phyloP scores from a whole-genome alignment of 2,888 invertebrate genomes.

The Leptinotarsa rubiginosa region DNA sequence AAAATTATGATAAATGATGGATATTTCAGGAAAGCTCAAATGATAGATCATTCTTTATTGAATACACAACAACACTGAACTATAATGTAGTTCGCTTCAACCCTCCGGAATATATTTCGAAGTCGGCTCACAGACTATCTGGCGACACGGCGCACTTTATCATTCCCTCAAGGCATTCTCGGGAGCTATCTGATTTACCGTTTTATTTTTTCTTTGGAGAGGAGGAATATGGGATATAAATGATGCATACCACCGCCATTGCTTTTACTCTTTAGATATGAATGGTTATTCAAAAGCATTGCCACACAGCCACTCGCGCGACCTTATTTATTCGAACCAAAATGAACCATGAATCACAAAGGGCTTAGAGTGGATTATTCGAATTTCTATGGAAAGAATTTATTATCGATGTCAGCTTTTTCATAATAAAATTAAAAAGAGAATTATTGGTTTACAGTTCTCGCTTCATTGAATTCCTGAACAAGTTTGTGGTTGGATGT shows the following conservation, averaged over 20 bases:
- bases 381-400: neutral
- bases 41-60: too few relatives aligned
- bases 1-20: too few relatives aligned
- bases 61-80: too few relatives aligned
- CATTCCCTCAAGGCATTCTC: constrained; percentile 21
- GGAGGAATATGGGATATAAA: constrained; percentile 32
- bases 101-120: neutral
- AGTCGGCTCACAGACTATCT: constrained; percentile 8
- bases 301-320: constrained; percentile 9
- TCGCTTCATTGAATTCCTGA: neutral
- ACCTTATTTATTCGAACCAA: constrained; percentile 29
- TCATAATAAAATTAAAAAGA: neutral
- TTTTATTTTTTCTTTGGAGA: constrained; percentile 29
- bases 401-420: constrained; percentile 5
- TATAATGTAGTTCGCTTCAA: too few relatives aligned
- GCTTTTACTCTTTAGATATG: constrained; percentile 27
- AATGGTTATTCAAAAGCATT: constrained; percentile 28
- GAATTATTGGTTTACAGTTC: neutral
- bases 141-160: constrained; percentile 17
- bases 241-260: constrained; percentile 27
- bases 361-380: constrained; percentile 24
- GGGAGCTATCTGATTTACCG: constrained; percentile 31
- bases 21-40: too few relatives aligned
- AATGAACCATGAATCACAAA: constrained; percentile 31
- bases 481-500: neutral